These are phyloP conservation scores for Procambarus virginalis DNA, from an alignment of 1,140 invertebrate genomes.

Conservation along the genomic window DNA sequence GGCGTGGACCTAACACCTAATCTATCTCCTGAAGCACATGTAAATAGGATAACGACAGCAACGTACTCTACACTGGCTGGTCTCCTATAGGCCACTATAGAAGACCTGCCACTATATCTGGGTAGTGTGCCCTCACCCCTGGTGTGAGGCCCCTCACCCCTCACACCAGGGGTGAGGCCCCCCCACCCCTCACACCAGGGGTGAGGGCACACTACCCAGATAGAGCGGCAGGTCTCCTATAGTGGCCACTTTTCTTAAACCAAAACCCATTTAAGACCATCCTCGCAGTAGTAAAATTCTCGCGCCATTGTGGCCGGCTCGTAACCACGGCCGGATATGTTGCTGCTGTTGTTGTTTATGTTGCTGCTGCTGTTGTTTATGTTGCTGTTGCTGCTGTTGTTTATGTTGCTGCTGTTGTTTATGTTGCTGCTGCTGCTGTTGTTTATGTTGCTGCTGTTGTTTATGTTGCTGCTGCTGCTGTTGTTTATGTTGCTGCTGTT, in stretches of 20 bases:
- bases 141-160: too few species aligned
- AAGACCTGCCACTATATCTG: too few species aligned
- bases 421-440: not conserved
- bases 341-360: not conserved
- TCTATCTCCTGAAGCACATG: too few species aligned
- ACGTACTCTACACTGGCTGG: too few species aligned
- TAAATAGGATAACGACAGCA: too few species aligned
- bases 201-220: not conserved
- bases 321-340: not conserved
- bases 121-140: too few species aligned
- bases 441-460: not conserved
- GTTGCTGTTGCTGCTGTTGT: not conserved
- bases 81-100: too few species aligned
- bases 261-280: not conserved
- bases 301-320: not conserved
- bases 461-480: not conserved
- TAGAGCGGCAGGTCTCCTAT: not conserved
- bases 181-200: not conserved
- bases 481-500: too few species aligned
- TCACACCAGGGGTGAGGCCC: too few species aligned
- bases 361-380: not conserved
- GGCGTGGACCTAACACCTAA: too few species aligned
- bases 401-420: not conserved
- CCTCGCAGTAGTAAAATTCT: not conserved
- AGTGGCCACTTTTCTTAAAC: constrained; percentile 1